These are phyloP conservation scores for Agriopis leucophaearia DNA, from an alignment of 2,888 invertebrate species.

Conservation along the genomic window DNA sequence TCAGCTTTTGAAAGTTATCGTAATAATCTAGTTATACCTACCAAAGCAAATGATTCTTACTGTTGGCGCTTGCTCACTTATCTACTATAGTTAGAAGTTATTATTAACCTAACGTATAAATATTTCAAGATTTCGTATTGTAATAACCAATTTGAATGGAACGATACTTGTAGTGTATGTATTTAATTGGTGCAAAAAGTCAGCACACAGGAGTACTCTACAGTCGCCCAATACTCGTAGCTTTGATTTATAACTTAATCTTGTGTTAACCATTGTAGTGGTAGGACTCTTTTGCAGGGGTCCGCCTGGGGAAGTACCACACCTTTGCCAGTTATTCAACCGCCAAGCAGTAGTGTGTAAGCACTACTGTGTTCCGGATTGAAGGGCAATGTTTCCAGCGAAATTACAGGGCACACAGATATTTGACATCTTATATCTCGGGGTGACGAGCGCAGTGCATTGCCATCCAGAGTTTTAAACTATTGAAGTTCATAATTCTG, in stretches of 20 bases:
- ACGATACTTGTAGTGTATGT: conserved; percentile 15
- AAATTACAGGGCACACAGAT: too few species aligned
- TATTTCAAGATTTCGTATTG: conserved; percentile 8
- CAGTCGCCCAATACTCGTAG: conserved; percentile 17
- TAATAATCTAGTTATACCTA: background rate
- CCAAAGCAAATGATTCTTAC: background rate
- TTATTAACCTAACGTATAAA: background rate
- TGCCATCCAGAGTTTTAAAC: too few species aligned
- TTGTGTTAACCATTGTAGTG: conserved; percentile 12
- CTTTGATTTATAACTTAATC: conserved; percentile 57
- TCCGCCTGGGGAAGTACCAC: too few species aligned
- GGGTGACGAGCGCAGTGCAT: too few species aligned
- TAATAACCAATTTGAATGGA: conserved; percentile 39
- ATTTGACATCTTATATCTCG: too few species aligned
- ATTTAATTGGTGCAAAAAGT: conserved; percentile 54
- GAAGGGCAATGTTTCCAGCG: too few species aligned
- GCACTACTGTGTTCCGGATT: too few species aligned
- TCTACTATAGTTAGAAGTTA: background rate
- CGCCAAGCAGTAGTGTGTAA: too few species aligned
- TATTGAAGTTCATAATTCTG: too few species aligned
- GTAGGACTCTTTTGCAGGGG: too few species aligned
- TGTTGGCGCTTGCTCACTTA: background rate
- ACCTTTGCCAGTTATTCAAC: too few species aligned
- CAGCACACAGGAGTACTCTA: conserved; percentile 35
- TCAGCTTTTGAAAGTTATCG: background rate